Evolutionary conservation across 2,797 vertebrate genomes (phyloP), one percentile per base, ranked within the genome.

Genomic region (Crotalus adamanteus): DNA sequence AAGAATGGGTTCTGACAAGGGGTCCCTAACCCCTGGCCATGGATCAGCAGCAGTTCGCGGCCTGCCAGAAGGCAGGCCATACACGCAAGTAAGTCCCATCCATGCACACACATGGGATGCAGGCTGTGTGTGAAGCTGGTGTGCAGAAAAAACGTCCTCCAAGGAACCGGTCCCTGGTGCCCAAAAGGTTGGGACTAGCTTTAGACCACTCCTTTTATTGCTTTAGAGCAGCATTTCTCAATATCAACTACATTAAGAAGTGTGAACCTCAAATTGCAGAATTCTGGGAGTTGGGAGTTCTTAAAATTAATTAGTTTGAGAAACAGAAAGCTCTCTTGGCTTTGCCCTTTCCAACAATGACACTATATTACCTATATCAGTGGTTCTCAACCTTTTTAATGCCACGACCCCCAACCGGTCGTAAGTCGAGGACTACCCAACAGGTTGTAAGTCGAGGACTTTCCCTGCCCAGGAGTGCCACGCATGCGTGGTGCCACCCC

Each of bases 91-190:
- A 69, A 69, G n/a, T 16, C 13, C 12, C n/a, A 2, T 63, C 3
- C 63, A 69, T 13, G 28, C n/a, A 69, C 28, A 69, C 6, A n/a
- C 28, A 65, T 53, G 51, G 63, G 13, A 65, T n/a, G 63, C 28
- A n/a, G 63, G 28, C 63, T 69, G 28, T 31, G 28, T 69, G 28
- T 2, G 0, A 69, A 31, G n/a, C 13, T 13, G n/a, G 28, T 16
- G 0, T 2, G 1, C 2, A 5, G 28, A 69, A 69, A 69, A 69
- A 31, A 4, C 2, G 0, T 31, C 63, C 63, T 6, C 63, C 63
- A 69, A 69, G 5, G 5, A n/a, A 69, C 63, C 5, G 63, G 63
- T 65, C 28, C 12, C 63, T 65, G 61, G 12, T 65, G 28, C 28
- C 26, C 61, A 63, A 63, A 63, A 63, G 57, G 61, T 28, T 63